A percentile compares a stretch with the other conserved stretches of the same genome.
phyloP scores from a whole-genome alignment of 1,140 invertebrate species.

The Monomorium pharaonis region DNA sequence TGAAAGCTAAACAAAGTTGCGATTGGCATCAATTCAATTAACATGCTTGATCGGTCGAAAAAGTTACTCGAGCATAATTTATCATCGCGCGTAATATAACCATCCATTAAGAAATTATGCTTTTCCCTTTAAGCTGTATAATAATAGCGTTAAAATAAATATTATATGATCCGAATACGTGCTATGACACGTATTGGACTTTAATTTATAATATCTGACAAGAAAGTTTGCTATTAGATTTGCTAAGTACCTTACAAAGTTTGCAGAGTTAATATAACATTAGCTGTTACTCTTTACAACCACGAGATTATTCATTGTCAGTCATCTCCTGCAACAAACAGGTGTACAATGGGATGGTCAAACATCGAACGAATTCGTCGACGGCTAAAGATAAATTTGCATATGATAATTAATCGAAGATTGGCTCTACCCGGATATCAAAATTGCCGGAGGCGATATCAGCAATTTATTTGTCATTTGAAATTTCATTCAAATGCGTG shows the following conservation, averaged over 20 bases:
- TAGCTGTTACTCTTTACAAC: conserved; percentile 18
- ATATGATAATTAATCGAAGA: conserved; percentile 35
- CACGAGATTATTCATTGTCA: conserved; percentile 12
- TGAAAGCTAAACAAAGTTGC: background rate
- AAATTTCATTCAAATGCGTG: background rate
- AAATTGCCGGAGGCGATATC: background rate
- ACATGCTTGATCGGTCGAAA: background rate
- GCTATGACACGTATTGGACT: background rate
- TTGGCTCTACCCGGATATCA: background rate
- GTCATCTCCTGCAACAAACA: background rate
- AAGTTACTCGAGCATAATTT: background rate
- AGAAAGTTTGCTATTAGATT: conserved; percentile 6
- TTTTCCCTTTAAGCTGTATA: background rate
- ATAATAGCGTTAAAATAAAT: background rate
- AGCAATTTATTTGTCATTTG: background rate
- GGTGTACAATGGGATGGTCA: background rate
- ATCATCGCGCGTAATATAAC: background rate
- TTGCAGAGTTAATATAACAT: background rate
- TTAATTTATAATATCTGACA: conserved; percentile 20
- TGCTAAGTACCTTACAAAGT: conserved; percentile 10
- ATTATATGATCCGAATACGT: background rate
- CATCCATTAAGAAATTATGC: background rate
- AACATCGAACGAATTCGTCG: conserved; percentile 19
- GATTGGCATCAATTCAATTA: background rate
- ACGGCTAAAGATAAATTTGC: conserved; percentile 42